These are phyloP conservation scores for Lytechinus variegatus DNA, from an alignment of 35 echinoderm and acorn worm species.

Conservation along the genomic window DNA sequence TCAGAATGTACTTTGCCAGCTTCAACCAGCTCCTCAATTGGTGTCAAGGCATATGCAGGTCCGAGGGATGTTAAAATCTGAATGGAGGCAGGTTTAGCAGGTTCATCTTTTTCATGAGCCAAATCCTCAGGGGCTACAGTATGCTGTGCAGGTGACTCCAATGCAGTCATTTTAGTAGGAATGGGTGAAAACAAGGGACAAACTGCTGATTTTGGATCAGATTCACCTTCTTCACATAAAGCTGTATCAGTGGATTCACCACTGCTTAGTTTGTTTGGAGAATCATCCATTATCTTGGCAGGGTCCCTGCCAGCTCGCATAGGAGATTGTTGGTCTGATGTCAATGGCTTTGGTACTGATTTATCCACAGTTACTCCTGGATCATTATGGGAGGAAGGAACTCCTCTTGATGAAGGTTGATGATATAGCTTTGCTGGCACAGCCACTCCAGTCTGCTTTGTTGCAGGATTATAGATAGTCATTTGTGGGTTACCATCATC, in stretches of 20 bases:
- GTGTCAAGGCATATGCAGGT: constrained; percentile 35
- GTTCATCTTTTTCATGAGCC: not conserved
- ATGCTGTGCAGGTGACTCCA: not conserved
- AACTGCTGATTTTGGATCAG: not conserved
- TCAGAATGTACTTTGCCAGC: not conserved
- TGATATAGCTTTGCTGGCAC: not conserved
- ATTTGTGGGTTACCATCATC: constrained; percentile 9
- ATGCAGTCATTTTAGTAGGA: not conserved
- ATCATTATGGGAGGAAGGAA: not conserved
- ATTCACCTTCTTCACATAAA: not conserved
- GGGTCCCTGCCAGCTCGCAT: not conserved
- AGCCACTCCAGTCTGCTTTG: constrained; percentile 16
- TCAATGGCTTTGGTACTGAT: not conserved
- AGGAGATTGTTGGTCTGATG: not conserved
- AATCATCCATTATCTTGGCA: not conserved
- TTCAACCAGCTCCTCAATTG: not conserved
- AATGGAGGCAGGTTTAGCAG: not conserved
- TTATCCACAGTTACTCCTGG: not conserved
- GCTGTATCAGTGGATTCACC: too few relatives aligned
- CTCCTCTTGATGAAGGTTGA: not conserved
- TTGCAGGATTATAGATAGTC: constrained; percentile 42
- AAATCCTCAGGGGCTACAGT: not conserved
- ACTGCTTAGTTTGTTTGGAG: not conserved
- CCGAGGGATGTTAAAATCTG: constrained; percentile 19
- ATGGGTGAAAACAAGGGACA: not conserved